Percentiles rank a stretch among this genome's conserved stretches.
These are phyloP conservation scores for Drosophila kohkoa DNA, from an alignment of 1,140 invertebrate species.

Conservation along the genomic window DNA sequence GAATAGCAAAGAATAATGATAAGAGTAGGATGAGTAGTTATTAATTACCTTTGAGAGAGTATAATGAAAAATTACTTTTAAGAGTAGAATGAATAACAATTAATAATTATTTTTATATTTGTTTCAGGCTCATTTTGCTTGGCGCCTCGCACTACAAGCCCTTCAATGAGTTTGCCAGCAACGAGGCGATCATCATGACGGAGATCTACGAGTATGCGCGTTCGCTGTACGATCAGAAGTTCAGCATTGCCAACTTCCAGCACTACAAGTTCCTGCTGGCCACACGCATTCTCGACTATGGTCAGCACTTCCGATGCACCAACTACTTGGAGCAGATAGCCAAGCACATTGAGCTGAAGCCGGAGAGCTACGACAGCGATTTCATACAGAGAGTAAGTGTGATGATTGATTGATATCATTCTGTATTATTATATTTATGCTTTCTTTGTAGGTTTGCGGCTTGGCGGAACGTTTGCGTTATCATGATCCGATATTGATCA, in stretches of 20 bases:
- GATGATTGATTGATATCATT: neutral
- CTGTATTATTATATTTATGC: neutral
- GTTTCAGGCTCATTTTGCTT: slow-evolving; percentile 91
- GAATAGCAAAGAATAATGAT: too few species aligned
- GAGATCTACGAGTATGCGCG: slow-evolving; percentile 98
- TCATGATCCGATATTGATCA: slow-evolving; percentile 89
- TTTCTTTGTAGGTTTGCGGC: slow-evolving; percentile 59
- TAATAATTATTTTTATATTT: neutral
- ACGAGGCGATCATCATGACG: slow-evolving; percentile 95
- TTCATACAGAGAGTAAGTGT: slow-evolving; percentile 88
- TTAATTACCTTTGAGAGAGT: too few species aligned
- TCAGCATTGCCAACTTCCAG: slow-evolving; percentile 90
- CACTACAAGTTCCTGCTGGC: slow-evolving; percentile 91
- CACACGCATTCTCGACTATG: slow-evolving; percentile 91
- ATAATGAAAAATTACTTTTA: too few species aligned
- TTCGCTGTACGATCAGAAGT: slow-evolving; percentile 91
- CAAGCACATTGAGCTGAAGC: slow-evolving; percentile 87
- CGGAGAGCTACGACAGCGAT: slow-evolving; percentile 86
- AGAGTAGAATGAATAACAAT: too few species aligned
- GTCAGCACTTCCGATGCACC: slow-evolving; percentile 91
- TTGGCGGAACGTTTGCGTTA: slow-evolving; percentile 89
- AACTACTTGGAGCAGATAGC: slow-evolving; percentile 93
- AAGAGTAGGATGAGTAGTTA: too few species aligned
- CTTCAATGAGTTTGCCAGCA: slow-evolving; percentile 90
- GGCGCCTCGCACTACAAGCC: slow-evolving; percentile 89